Evolutionary conservation across 2,888 invertebrate species (phyloP), one percentile per base, ranked within the genome.

Genomic region (Dicycla oo): DNA sequence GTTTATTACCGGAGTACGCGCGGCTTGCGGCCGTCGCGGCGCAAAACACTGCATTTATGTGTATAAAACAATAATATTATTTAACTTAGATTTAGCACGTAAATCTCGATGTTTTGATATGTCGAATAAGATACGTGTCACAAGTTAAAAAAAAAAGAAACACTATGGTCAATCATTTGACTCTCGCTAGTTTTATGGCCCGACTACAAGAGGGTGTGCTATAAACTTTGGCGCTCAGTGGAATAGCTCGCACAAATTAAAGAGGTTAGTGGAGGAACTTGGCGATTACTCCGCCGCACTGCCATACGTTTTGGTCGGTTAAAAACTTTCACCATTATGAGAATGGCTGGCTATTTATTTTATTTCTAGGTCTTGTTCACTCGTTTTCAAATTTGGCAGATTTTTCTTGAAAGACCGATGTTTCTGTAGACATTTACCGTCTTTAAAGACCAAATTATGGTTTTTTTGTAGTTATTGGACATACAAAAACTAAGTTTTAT

Each of bases 201-300:
- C 65, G 5, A 53, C 79, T 67, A 64, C 69, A 74, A 84, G 80
- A 82, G 81, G 79, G 82, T 82, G 75, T 75, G 75, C 84, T 73
- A 82, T 85, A 86, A 86, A 86, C 81, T 86, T 82, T 62, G 69
- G 75, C 79, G 83, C 78, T 85, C 81, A 76, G 72, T 80, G 78
- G 79, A 84, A 86, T 82, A 79, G 76, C 82, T 80, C 82, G 79
- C 75, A 86, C 86, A 86, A 86, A 84, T 86, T 86, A 86, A 85
- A 85, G 86, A 86, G 84, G 85, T 81, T 84, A 86, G 86, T 75
- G 69, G 63, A 61, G 67, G 65, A 81, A 82, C 78, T 83, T 75
- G 72, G 82, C 69, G 80, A 81, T 80, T 79, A 80, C 78, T 82
- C 54, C 34, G 69, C 76, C 61, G 66, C 58, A 73, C 80, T 77